Base-by-base conservation (phyloP, 2,113 vertebrate genomes). In the Etheostoma cragini region DNA sequence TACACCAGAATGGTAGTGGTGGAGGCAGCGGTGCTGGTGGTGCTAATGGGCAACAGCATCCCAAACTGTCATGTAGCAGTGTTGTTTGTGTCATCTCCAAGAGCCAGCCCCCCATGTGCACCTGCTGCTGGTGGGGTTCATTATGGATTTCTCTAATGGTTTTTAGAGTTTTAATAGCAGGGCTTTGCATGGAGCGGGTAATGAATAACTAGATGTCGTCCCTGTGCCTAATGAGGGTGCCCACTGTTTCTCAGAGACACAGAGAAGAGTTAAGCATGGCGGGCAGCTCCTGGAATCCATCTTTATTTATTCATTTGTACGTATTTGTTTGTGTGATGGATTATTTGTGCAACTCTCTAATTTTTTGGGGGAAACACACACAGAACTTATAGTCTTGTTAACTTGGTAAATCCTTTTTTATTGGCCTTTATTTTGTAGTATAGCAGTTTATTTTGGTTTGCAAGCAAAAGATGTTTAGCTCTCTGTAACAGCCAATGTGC, bases 101-200 rank as follows among this genome's bases (percentile, higher is more conserved):
- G 80, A 83, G 85, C 79, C 88, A 84, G 65, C 86, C 83, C 87
- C 87, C 88, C 72, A 74, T 76, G 88, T 85, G 87, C 91, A 93
- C 91, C 93, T 93, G 92, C 93, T 92, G 92, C 89, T 93, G 79
- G 72, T 88, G 75, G 85, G 87, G 85, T 90, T 94, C 93, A 93
- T 94, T 94, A 94, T 92, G 89, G 81, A 91, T 92, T 86, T 82
- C 91, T 94, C 91, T 94, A 93, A 94, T 93, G 93, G 90, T 85
- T 91, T 93, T 92, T 90, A 91, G 86, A 87, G 89, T 93, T 94
- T 92, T 93, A 94, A 94, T 92, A 91, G 92, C 86, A 81, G 86
- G 87, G 81, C 92, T 94, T 93, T 90, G 91, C 90, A 85, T 86
- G 76, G 87, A 82, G 86, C 60, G 66, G 66, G 86, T 93, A 94